These are phyloP conservation scores for Lysandra bellargus DNA, from an alignment of 2,888 invertebrate species.

Conservation along the genomic window DNA sequence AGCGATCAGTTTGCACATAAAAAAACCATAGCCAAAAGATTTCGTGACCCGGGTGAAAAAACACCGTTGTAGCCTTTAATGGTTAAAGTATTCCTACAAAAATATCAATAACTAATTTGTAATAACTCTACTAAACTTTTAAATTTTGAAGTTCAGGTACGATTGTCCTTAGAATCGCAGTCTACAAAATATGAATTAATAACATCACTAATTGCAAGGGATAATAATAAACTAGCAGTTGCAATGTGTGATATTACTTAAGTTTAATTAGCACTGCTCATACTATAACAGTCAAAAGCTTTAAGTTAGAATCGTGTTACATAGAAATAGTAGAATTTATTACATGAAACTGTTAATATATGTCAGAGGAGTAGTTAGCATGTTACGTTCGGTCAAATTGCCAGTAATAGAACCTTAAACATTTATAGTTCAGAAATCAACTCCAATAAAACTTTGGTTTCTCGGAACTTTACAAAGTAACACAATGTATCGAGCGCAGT, in stretches of 20 bases:
- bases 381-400: constrained; percentile 71
- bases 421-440: constrained; percentile 78
- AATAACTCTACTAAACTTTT: no score
- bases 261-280: neutral
- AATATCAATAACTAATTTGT: no score
- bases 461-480: constrained; percentile 31
- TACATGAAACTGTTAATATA: constrained; percentile 48
- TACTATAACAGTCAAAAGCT: neutral
- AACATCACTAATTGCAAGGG: no score
- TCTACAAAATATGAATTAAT: no score
- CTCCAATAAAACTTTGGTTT: constrained; percentile 73
- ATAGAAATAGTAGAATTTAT: constrained; percentile 51
- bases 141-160: no score
- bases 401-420: constrained; percentile 73
- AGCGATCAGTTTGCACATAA: no score
- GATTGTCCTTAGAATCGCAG: no score
- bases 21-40: no score
- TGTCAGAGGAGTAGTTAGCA: constrained; percentile 46
- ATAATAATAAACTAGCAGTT: neutral
- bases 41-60: no score
- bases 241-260: neutral
- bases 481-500: constrained; percentile 25
- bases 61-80: no score
- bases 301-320: constrained; percentile 52
- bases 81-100: no score